Conservation (phyloP, 2,113 vertebrate species). For the Noturus placidus region DNA sequence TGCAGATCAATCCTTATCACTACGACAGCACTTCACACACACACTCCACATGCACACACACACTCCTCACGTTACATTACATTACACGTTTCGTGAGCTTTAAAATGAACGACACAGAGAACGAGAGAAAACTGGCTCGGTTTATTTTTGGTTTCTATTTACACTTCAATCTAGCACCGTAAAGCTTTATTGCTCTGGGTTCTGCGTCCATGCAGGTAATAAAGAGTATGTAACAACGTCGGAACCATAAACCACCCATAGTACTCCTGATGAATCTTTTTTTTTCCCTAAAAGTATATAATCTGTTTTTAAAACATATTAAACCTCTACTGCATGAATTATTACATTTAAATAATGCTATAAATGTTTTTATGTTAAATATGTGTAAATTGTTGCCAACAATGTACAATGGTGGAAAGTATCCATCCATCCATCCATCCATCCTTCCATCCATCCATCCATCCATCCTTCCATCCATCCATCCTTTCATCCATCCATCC, state of each 20-base stretch:
- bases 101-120: not conserved
- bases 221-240: not conserved
- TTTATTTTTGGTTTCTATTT: not conserved
- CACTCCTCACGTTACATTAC: not conserved
- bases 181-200: not conserved
- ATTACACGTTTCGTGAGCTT: not conserved
- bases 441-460: no score
- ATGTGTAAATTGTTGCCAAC: no score
- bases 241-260: not conserved
- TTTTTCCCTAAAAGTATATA: not conserved
- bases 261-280: not conserved
- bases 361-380: no score
- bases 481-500: no score
- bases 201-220: not conserved
- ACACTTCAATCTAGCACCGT: not conserved
- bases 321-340: no score
- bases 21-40: not conserved
- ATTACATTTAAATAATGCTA: no score
- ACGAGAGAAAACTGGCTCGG: constrained; percentile 19
- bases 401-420: no score
- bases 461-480: no score
- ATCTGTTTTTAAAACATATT: no score
- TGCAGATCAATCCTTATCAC: not conserved
- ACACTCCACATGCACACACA: not conserved
- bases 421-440: no score